phyloP scores from a whole-genome alignment of 2,113 vertebrate genomes.

The Aplodontia rufa region DNA sequence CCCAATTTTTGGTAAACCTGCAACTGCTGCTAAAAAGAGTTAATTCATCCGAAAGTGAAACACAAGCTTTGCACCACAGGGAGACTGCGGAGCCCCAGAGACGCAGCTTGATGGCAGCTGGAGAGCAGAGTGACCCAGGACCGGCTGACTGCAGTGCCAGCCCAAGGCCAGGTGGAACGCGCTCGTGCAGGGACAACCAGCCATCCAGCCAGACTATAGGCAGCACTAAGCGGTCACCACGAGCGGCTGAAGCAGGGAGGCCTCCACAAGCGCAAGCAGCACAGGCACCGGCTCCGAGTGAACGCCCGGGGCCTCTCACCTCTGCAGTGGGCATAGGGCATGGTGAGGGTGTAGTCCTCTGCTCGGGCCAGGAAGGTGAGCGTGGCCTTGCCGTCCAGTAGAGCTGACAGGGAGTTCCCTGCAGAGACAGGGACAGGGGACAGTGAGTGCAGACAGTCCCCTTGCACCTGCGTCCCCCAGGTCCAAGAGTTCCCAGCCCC shows the following conservation, averaged over 20 bases:
- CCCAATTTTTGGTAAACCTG: background rate
- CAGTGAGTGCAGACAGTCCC: background rate
- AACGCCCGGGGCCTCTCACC: conserved; percentile 84
- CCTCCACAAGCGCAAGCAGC: too few species aligned
- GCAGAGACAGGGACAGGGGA: background rate
- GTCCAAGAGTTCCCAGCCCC: background rate
- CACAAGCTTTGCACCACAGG: fast-evolving
- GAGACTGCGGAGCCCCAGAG: too few species aligned
- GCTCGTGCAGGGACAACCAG: too few species aligned
- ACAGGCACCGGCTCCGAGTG: too few species aligned
- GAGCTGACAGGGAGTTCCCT: conserved; percentile 97
- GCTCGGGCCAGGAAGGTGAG: conserved; percentile 90
- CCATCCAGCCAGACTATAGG: too few species aligned
- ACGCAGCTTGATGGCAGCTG: too few species aligned
- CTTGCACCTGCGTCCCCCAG: too few species aligned
- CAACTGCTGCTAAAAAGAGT: background rate
- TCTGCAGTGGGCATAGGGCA: conserved; percentile 98
- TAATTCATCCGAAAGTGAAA: background rate
- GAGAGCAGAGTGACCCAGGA: too few species aligned
- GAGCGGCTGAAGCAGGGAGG: too few species aligned
- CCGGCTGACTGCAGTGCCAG: too few species aligned
- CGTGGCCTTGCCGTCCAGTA: conserved; percentile 94
- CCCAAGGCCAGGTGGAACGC: too few species aligned
- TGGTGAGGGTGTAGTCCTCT: conserved; percentile 95
- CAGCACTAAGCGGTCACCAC: too few species aligned